phyloP scores from a whole-genome alignment of 2,888 invertebrate genomes.

The Taenaris catops region DNA sequence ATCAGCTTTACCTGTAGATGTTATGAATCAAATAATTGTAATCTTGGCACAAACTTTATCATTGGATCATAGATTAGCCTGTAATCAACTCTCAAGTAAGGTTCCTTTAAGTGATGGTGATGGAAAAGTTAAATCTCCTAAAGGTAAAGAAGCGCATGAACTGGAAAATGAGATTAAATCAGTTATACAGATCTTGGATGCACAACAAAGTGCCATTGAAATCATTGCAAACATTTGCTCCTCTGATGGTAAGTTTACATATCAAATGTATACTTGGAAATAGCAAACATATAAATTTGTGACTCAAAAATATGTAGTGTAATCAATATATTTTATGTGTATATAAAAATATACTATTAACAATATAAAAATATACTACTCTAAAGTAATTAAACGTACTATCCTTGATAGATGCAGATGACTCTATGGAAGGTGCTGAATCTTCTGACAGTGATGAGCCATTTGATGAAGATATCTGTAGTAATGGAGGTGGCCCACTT shows the following conservation, averaged over 20 bases:
- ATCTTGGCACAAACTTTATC: conserved; percentile 74
- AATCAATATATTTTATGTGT: neutral
- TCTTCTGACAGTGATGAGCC: conserved; percentile 59
- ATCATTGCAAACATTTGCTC: conserved; percentile 86
- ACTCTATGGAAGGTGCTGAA: conserved; percentile 41
- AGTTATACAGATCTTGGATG: conserved; percentile 78
- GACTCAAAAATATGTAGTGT: neutral
- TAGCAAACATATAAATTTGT: neutral
- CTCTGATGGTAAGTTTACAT: conserved; percentile 71
- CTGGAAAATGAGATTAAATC: conserved; percentile 70
- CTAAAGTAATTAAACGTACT: too few species aligned
- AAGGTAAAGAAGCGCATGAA: conserved; percentile 53
- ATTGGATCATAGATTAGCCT: conserved; percentile 70
- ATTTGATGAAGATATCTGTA: conserved; percentile 57
- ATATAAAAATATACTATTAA: too few species aligned
- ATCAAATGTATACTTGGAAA: too few species aligned
- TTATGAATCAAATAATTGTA: conserved; percentile 68
- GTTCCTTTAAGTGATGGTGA: conserved; percentile 55
- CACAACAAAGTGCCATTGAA: conserved; percentile 85
- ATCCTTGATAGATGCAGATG: conserved; percentile 52
- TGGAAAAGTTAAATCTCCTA: conserved; percentile 44
- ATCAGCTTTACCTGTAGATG: conserved; percentile 52
- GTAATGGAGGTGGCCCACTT: conserved; percentile 54
- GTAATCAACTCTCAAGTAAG: conserved; percentile 68
- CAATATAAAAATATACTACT: too few species aligned